Evolutionary conservation across 2,888 invertebrate genomes (phyloP), one percentile per base, ranked within the genome.

Genomic region (Caenorhabditis angaria): DNA sequence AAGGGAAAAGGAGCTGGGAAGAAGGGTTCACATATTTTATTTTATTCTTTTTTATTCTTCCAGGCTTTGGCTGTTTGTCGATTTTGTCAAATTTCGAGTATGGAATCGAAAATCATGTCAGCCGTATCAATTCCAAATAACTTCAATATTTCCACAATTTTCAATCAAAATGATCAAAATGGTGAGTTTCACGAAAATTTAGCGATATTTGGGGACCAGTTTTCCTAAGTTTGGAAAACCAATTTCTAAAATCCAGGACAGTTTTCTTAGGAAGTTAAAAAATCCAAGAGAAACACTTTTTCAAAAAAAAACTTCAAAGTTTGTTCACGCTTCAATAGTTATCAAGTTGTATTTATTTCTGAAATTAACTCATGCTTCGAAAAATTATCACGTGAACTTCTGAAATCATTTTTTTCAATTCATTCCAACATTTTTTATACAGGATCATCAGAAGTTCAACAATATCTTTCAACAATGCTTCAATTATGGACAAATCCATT

Each of bases 401-500:
- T 14, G n/a, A n/a, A n/a, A n/a, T n/a, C n/a, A n/a, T n/a, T n/a
- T n/a, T n/a, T n/a, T n/a, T 51, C 51, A 22, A 41, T 3, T 18
- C 10, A 41, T 18, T 18, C 10, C 32, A 32, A 41, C 3, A 41
- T 14, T 41, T 41, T 41, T n/a, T n/a, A n/a, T n/a, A 10, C 6
- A 41, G 41, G 41, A 6, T 12, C 41, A 10, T 41, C 41, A 12
- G 41, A 57, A 14, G 12, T 69, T 10, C 69, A 69, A 22, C 63
- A 66, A 25, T 72, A 72, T 25, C 50, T 72, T 2, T 54, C 57
- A 1, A 67, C 35, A 5, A 72, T 72, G 58, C 20, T 66, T 6
- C 64, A 61, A 32, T 25, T 72, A 5, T 72, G 67, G 67, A 54
- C 56, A 2, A 67, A 67, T n/a, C 72, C 72, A n/a, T 57, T 72